phyloP scores from a whole-genome alignment of 2,888 invertebrate genomes.

The Labia minor region DNA sequence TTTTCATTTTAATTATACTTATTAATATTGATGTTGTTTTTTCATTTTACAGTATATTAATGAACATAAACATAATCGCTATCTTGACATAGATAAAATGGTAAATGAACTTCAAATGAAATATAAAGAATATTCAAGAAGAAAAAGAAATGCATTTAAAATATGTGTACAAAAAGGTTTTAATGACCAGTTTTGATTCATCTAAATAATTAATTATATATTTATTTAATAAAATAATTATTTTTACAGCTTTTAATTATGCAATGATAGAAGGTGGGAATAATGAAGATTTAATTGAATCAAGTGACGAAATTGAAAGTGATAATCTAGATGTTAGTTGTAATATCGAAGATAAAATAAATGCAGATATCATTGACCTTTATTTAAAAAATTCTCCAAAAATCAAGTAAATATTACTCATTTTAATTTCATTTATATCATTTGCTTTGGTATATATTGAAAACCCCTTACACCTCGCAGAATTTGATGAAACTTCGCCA shows the following conservation, averaged over 20 bases:
- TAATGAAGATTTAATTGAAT: neutral
- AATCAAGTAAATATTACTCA: neutral
- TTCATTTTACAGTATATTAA: constrained; percentile 54
- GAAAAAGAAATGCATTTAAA: constrained; percentile 69
- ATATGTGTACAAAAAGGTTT: constrained; percentile 56
- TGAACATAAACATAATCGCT: constrained; percentile 66
- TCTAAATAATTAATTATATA: too few species aligned
- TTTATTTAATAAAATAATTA: too few species aligned
- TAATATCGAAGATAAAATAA: too few species aligned
- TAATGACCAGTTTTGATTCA: too few species aligned
- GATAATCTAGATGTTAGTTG: neutral
- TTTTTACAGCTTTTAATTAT: neutral
- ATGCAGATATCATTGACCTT: neutral
- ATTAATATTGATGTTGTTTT: constrained; percentile 18
- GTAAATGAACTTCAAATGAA: constrained; percentile 64
- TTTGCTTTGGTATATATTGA: too few species aligned
- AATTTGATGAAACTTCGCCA: too few species aligned
- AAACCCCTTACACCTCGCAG: too few species aligned
- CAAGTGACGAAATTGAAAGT: neutral
- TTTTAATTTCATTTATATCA: too few species aligned
- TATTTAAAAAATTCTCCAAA: neutral
- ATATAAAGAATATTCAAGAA: constrained; percentile 66
- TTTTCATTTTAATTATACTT: too few species aligned
- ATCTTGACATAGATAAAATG: constrained; percentile 74
- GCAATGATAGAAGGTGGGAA: neutral